Percentiles rank a stretch among this genome's conserved stretches.
These are phyloP conservation scores for Anagyrus pseudococci DNA, from an alignment of 2,888 invertebrate species.

Conservation along the genomic window DNA sequence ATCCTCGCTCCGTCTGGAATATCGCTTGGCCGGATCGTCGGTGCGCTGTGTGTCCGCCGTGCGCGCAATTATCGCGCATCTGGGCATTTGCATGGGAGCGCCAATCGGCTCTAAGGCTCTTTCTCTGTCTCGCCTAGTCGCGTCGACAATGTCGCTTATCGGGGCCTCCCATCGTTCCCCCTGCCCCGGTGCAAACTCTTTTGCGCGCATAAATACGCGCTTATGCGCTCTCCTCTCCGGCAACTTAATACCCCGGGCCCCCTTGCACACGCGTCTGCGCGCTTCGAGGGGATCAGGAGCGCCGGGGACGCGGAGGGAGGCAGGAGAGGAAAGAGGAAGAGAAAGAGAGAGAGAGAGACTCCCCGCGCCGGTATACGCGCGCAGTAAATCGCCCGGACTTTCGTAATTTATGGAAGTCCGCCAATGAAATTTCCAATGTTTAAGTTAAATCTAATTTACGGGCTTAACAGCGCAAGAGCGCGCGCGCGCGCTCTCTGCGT, in stretches of 20 bases:
- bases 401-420: conserved; percentile 52
- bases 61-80: conserved; percentile 32
- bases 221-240: conserved; percentile 6
- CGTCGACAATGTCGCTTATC: conserved; percentile 36
- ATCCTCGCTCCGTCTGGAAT: background rate
- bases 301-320: background rate
- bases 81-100: conserved; percentile 34
- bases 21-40: background rate
- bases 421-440: conserved; percentile 57
- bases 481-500: conserved; percentile 12
- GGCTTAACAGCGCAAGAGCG: conserved; percentile 42
- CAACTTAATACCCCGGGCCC: conserved; percentile 21
- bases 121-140: background rate
- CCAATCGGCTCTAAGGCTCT: conserved; percentile 4
- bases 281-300: conserved; percentile 5
- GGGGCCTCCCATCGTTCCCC: conserved; percentile 22
- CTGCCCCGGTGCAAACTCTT: conserved; percentile 21
- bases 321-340: conserved; percentile 30
- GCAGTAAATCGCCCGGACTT: conserved; percentile 44
- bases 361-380: conserved; percentile 4
- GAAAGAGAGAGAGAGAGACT: conserved; percentile 24
- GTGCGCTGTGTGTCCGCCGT: background rate
- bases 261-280: conserved; percentile 7
- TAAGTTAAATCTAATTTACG: conserved; percentile 59
- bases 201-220: conserved; percentile 19